Evolutionary conservation across 2,888 invertebrate genomes (phyloP), one percentile per base, ranked within the genome.

Genomic region (Lypha dubia): DNA sequence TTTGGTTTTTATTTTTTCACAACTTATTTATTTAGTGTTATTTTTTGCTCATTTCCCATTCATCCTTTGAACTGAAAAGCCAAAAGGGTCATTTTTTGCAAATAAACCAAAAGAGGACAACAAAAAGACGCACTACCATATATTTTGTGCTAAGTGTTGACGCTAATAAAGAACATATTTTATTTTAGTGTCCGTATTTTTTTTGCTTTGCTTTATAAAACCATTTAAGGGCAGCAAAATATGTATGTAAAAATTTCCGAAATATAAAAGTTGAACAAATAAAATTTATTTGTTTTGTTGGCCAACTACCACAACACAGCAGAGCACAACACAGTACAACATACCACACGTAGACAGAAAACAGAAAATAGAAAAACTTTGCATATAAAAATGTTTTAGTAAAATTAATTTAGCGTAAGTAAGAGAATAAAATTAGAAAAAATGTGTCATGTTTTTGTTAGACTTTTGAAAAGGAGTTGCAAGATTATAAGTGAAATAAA

Each of bases 151-250:
- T 79, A 84, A 84, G 81, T 84, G 84, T 84, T 84, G 84, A 84
- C 81, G 84, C 84, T 84, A 84, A 84, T 84, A 81, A 84, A 81
- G 77, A 81, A 79, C 41, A 81, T 81, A 81, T 84, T 73, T 84
- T 81, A 74, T 81, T 73, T 75, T 74, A 41, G 22, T 74, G 46
- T 73, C 53, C 35, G n/a, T n/a, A n/a, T n/a, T 11, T 49, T 58
- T 32, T 28, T 51, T 60, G 22, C 41, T 44, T 74, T 51, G n/a
- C n/a, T n/a, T n/a, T n/a, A n/a, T 38, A 41, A 79, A 73, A 49
- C 24, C 56, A 79, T 79, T 65, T 63, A 65, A 76, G 38, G 71
- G 76, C 65, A 67, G 51, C 63, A 38, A 77, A 63, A n/a, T n/a
- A n/a, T n/a, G n/a, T 51, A 60, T 65, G 17, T 58, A 70, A 56